These are phyloP conservation scores for Spea hammondii DNA, from an alignment of 2,797 vertebrate species.

Conservation along the genomic window DNA sequence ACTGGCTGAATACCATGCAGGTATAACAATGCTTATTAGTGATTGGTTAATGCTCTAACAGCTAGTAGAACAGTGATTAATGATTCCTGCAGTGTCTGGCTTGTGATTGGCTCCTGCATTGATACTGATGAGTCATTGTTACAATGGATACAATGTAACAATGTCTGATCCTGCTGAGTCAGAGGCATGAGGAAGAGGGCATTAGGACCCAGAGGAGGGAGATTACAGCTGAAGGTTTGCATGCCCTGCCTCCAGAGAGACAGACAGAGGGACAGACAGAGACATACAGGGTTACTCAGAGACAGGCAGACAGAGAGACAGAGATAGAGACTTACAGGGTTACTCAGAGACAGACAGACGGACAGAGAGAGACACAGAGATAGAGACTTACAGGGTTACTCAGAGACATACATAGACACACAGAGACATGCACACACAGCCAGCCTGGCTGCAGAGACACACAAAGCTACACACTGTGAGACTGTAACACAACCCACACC, in stretches of 20 bases:
- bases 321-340: neutral
- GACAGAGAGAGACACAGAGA: neutral
- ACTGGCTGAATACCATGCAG: neutral
- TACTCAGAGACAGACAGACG: neutral
- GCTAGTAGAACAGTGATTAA: neutral
- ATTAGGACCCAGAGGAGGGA: constrained; percentile 15
- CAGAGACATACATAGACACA: neutral
- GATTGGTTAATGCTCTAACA: constrained; percentile 10
- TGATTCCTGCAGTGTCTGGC: neutral
- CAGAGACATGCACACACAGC: neutral
- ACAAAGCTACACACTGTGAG: neutral
- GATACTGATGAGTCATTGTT: neutral
- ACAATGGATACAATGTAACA: no score
- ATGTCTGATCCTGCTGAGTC: constrained; percentile 29
- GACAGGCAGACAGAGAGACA: neutral
- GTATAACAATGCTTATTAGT: constrained; percentile 3
- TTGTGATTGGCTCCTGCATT: no score
- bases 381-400: neutral
- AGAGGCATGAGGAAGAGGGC: neutral
- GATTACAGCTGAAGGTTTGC: neutral
- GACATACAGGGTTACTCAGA: neutral
- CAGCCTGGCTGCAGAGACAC: neutral
- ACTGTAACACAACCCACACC: neutral
- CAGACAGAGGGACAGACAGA: neutral
- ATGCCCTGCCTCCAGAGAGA: constrained; percentile 15